Evolutionary conservation across 2,797 vertebrate species (phyloP).

Genomic region (Luscinia megarhynchos): DNA sequence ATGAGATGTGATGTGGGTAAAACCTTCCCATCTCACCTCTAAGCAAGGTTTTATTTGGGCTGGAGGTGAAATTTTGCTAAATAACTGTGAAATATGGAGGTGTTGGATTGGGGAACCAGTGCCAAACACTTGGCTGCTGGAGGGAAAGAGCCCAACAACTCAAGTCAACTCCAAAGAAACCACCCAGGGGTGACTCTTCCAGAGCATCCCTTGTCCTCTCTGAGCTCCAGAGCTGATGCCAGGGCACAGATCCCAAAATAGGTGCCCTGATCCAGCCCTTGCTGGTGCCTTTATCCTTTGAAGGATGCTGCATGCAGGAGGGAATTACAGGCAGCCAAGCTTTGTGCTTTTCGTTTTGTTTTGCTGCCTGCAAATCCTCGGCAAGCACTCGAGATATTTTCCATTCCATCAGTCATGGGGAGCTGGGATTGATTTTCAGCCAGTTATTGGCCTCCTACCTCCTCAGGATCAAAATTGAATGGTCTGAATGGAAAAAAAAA

Average conservation of each 20-base stretch:
- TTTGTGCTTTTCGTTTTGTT: not conserved
- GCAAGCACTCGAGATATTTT: not conserved
- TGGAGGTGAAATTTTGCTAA: not conserved
- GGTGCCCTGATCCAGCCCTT: not conserved
- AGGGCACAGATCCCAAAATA: conserved; percentile 3
- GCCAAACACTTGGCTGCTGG: not conserved
- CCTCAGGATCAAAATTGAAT: conserved; percentile 59
- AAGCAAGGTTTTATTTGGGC: not conserved
- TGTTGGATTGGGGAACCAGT: not conserved
- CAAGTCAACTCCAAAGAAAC: not conserved
- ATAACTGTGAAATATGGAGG: not conserved
- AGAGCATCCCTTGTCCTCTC: not conserved
- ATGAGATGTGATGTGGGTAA: not conserved
- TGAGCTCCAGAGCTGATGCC: not conserved
- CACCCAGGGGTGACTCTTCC: not conserved
- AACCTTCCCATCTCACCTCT: not conserved
- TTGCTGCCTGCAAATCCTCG: not conserved
- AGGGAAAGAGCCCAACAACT: not conserved
- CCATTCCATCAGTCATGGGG: conserved; percentile 14
- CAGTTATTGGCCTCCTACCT: conserved; percentile 65
- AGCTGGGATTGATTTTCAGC: conserved; percentile 41
- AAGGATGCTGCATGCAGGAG: conserved; percentile 25
- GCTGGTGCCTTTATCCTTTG: not conserved
- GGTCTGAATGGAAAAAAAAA: conserved; percentile 14
- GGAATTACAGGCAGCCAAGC: conserved; percentile 31